Evolutionary conservation across 53 echinoderm and acorn worm species (phyloP), one percentile per base, ranked within the genome.

Genomic region (Paracentrotus lividus): DNA sequence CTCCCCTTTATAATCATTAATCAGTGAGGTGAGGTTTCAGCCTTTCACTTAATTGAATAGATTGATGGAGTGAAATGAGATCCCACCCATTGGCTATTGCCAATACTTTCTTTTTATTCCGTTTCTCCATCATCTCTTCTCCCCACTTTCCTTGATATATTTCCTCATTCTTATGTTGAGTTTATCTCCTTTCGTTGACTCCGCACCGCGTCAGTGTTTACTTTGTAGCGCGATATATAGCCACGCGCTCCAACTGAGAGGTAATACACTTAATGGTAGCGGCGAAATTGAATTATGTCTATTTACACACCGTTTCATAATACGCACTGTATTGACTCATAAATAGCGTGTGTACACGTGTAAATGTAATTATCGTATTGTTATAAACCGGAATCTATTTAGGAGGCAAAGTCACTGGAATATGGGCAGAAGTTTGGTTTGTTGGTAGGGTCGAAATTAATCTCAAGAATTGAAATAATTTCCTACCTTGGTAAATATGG

Each of bases 251-350:
- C 90, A 64, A 65, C 51, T 2, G 43, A 44, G 66, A 31, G 91
- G 91, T 91, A 75, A 91, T 91, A 75, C 91, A 75, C 91, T 75
- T 75, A 91, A 75, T 69, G 91, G 52, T 16, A 91, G 76, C 91
- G 76, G 72, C 72, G 91, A 91, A 91, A 91, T 91, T 91, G 91
- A 91, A 91, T 91, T 91, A 91, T 52, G 76, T 76, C 91, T 91
- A 75, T 91, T 91, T 29, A 76, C 91, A 18, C 72, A 53, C 76
- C 91, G 91, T 75, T 75, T 75, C 91, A 91, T 53, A 91, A 91
- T 91, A 91, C 76, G 18, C 49, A 23, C 72, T 52, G 54, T 91
- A 91, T 75, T 91, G 72, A 91, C 91, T 76, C 91, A 76, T 91
- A 91, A 91, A 91, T 76, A 91, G 91, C 76, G 76, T 75, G 91